Conservation (phyloP, 1,140 invertebrate species). For the Metopolophium dirhodum region DNA sequence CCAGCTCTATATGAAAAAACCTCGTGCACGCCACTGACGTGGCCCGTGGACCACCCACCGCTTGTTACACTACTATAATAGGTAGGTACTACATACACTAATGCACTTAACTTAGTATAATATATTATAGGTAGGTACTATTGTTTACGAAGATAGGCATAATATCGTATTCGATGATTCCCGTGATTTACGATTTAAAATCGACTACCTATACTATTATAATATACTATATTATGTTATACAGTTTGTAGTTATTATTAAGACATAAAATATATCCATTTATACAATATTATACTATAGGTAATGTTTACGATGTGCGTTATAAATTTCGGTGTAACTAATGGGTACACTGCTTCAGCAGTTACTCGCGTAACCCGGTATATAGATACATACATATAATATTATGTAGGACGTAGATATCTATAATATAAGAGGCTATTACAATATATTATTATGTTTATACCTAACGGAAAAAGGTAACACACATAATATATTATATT, state of each 20-base stretch:
- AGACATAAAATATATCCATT: background rate
- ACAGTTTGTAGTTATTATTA: background rate
- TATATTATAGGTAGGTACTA: background rate
- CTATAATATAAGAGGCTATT: background rate
- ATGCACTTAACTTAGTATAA: background rate
- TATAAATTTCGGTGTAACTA: conserved; percentile 18
- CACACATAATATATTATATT: background rate
- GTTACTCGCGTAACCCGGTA: background rate
- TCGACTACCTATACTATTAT: no score
- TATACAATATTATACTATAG: background rate
- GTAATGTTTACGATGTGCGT: background rate
- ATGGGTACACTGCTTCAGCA: background rate
- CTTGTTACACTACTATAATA: background rate
- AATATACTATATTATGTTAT: background rate
- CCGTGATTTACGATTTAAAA: conserved; percentile 16
- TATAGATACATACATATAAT: background rate
- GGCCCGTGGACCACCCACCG: background rate
- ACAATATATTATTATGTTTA: no score
- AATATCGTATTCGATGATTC: background rate
- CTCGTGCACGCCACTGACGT: background rate
- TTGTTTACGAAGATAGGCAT: background rate
- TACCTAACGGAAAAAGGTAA: background rate
- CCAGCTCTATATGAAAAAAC: background rate
- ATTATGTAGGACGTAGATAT: background rate
- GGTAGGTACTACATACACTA: background rate